phyloP scores from a whole-genome alignment of 2,113 vertebrate species.

The Ageneiosus marmoratus region DNA sequence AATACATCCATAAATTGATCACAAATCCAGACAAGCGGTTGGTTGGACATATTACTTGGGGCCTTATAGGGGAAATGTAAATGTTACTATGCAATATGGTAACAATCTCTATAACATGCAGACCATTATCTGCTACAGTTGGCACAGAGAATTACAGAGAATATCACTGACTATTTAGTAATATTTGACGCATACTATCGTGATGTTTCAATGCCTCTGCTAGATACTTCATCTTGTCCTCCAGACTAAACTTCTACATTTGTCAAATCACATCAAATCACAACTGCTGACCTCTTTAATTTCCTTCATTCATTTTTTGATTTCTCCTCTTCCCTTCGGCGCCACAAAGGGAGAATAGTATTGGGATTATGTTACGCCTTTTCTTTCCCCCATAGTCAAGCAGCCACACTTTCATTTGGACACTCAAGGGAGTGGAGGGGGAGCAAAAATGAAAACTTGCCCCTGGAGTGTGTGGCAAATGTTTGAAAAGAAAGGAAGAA shows the following conservation, averaged over 20 bases:
- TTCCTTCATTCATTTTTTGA: conserved; percentile 26
- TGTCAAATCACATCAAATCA: conserved; percentile 8
- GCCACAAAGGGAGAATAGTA: conserved; percentile 34
- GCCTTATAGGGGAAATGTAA: not conserved
- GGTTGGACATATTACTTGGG: not conserved
- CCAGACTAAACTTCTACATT: not conserved
- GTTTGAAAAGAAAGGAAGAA: conserved; percentile 25
- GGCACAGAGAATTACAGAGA: conserved; percentile 3
- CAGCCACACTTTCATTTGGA: conserved; percentile 58
- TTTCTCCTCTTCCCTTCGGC: conserved; percentile 21
- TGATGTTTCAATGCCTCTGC: not conserved
- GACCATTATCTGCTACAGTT: not conserved
- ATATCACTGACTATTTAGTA: not conserved
- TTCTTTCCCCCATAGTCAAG: conserved; percentile 34
- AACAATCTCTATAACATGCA: conserved; percentile 8
- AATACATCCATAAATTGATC: conserved; percentile 14
- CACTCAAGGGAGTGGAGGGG: not conserved
- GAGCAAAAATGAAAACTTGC: conserved; percentile 47
- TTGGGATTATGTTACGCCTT: conserved; percentile 54
- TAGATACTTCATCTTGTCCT: conserved; percentile 5
- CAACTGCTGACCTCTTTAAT: conserved; percentile 9
- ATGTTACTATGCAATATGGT: conserved; percentile 14
- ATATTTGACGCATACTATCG: not conserved
- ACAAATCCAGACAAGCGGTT: not conserved
- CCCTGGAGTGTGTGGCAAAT: conserved; percentile 43